phyloP scores from a whole-genome alignment of 2,888 invertebrate genomes.

The Calliopum simillimum region DNA sequence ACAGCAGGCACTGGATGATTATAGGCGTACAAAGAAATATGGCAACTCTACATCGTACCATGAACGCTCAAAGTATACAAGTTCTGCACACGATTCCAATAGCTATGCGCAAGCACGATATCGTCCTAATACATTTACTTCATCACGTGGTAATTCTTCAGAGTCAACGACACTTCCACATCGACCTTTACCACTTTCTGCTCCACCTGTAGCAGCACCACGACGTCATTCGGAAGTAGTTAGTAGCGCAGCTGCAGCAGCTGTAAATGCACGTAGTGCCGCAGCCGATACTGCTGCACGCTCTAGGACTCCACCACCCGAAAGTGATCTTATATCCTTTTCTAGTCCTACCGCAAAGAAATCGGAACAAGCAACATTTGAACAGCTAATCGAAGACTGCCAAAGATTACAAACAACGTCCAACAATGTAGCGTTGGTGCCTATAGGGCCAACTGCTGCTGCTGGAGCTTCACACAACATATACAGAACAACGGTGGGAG shows the following conservation, averaged over 20 bases:
- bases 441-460: conserved; percentile 54
- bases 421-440: conserved; percentile 54
- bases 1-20: conserved; percentile 85
- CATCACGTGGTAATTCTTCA: conserved; percentile 1
- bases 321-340: conserved; percentile 79
- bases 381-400: conserved; percentile 73
- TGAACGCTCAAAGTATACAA: conserved; percentile 38
- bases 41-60: conserved; percentile 66
- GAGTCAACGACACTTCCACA: conserved; percentile 35
- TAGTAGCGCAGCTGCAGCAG: conserved; percentile 35
- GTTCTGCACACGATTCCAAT: conserved; percentile 39
- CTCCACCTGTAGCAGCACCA: conserved; percentile 40
- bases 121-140: conserved; percentile 14
- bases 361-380: conserved; percentile 71
- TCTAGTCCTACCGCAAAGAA: conserved; percentile 72
- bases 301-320: conserved; percentile 56
- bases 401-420: conserved; percentile 65
- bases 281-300: conserved; percentile 46
- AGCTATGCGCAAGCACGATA: conserved; percentile 42
- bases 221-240: conserved; percentile 58
- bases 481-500: conserved; percentile 36
- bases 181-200: conserved; percentile 28
- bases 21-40: conserved; percentile 71
- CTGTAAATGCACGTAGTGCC: conserved; percentile 8
- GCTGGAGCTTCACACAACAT: conserved; percentile 39